These are phyloP conservation scores for Ricordea florida DNA, from an alignment of 92 coral and sea anemone species.

Conservation along the genomic window DNA sequence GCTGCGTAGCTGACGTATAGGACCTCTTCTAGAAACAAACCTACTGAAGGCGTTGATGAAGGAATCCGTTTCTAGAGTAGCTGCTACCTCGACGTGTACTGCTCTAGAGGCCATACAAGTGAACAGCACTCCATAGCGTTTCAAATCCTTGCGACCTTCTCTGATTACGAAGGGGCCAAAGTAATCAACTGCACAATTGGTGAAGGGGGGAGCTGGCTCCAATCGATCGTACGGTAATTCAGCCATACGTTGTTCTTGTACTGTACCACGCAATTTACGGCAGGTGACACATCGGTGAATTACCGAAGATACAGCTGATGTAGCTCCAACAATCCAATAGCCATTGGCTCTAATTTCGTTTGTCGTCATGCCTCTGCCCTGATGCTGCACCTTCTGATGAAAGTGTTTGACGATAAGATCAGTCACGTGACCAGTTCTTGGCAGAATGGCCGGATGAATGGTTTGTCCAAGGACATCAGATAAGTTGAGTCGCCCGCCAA, in stretches of 20 bases:
- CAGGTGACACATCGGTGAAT: conserved; percentile 33
- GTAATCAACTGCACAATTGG: conserved; percentile 53
- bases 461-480: neutral
- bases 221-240: conserved; percentile 49
- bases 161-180: conserved; percentile 54
- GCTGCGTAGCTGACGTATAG: conserved; percentile 23
- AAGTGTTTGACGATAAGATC: conserved; percentile 12
- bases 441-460: conserved; percentile 1
- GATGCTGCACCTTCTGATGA: conserved; percentile 27
- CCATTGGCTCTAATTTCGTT: conserved; percentile 26
- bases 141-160: conserved; percentile 29
- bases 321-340: conserved; percentile 17
- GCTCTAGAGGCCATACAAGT: conserved; percentile 37
- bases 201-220: conserved; percentile 45
- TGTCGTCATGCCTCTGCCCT: conserved; percentile 25
- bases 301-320: too few relatives aligned
- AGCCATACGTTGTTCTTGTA: conserved; percentile 40
- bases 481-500: conserved; percentile 16
- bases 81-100: conserved; percentile 43
- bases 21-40: conserved; percentile 25
- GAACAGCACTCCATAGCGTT: conserved; percentile 30
- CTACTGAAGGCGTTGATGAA: conserved; percentile 39
- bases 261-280: neutral
- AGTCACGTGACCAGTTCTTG: conserved; percentile 12
- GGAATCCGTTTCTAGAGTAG: conserved; percentile 32